Conservation (phyloP, 2,797 vertebrate genomes). For the Peromyscus nudipes region DNA sequence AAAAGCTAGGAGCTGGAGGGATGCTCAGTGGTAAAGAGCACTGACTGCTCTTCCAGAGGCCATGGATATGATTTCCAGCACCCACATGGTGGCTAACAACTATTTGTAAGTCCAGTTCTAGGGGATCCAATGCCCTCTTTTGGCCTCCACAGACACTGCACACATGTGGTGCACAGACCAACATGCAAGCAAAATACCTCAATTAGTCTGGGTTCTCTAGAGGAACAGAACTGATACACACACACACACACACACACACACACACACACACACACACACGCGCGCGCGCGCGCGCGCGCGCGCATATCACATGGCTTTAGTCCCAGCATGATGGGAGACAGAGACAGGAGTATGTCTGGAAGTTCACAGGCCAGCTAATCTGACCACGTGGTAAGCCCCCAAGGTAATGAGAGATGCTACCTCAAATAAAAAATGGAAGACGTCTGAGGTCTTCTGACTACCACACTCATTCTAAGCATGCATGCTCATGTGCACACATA, state of each 20-base stretch:
- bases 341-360: background rate
- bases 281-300: too few species aligned
- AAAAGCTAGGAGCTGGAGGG: background rate
- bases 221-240: background rate
- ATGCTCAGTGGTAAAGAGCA: background rate
- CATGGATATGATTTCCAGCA: background rate
- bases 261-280: too few species aligned
- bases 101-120: background rate
- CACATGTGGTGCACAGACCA: background rate
- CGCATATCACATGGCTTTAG: background rate
- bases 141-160: background rate
- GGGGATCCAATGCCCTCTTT: background rate
- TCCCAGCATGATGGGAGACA: background rate
- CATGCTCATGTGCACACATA: background rate
- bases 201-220: background rate
- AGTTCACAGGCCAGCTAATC: background rate
- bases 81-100: background rate
- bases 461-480: background rate
- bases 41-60: background rate
- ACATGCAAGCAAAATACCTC: background rate
- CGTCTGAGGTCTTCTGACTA: background rate
- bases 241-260: background rate
- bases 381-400: background rate
- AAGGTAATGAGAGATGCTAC: background rate
- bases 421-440: background rate